phyloP scores from a whole-genome alignment of 1,140 invertebrate species.

The Heliothis subflexa region DNA sequence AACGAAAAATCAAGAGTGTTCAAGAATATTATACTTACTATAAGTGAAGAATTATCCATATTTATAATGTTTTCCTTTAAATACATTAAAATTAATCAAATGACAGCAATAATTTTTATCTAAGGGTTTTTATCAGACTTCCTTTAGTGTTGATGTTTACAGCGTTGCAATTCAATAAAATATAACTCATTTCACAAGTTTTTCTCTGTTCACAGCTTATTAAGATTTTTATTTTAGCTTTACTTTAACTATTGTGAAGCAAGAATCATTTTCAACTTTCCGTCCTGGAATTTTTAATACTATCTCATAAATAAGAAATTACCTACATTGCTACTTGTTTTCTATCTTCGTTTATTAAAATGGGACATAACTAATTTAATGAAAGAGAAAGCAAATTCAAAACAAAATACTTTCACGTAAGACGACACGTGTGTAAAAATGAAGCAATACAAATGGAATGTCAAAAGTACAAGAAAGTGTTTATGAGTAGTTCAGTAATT shows the following conservation, averaged over 20 bases:
- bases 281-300: background rate
- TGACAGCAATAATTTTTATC: no score
- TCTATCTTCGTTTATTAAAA: no score
- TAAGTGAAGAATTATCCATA: no score
- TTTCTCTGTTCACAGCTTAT: background rate
- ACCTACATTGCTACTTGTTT: no score
- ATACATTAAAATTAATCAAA: no score
- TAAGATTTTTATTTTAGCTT: background rate
- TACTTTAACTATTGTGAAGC: background rate
- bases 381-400: background rate
- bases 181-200: background rate
- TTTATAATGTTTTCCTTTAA: no score
- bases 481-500: background rate
- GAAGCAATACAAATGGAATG: background rate
- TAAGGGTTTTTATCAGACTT: no score
- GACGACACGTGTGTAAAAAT: background rate
- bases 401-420: no score
- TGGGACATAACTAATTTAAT: background rate
- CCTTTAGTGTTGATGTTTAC: background rate
- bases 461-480: conserved; percentile 12
- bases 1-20: no score
- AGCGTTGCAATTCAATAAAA: background rate
- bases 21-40: no score
- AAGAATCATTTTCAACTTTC: background rate
- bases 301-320: background rate